phyloP scores from a whole-genome alignment of 2,113 vertebrate species.

The Scytalopus superciliaris region DNA sequence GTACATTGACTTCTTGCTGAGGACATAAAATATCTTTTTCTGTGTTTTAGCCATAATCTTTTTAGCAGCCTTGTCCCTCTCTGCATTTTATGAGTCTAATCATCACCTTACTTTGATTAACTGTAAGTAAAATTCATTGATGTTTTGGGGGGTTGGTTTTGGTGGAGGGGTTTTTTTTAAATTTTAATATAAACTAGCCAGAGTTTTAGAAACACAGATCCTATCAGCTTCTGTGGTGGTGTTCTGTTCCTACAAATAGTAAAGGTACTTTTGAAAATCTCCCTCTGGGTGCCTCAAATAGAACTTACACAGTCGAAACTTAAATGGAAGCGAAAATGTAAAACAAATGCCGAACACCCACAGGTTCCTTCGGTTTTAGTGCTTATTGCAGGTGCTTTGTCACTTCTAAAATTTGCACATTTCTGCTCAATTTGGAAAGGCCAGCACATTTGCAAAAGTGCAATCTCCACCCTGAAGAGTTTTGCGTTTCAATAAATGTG shows the following conservation, averaged over 20 bases:
- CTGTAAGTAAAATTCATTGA: neutral
- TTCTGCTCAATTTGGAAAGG: slow-evolving; percentile 28
- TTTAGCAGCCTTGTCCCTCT: neutral
- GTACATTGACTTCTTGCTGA: neutral
- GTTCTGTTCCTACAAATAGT: neutral
- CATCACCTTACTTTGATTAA: neutral
- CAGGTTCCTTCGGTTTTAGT: neutral
- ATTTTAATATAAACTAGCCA: neutral
- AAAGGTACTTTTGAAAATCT: neutral
- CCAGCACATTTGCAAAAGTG: slow-evolving; percentile 2
- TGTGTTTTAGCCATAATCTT: neutral
- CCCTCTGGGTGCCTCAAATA: neutral
- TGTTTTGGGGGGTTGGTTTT: neutral
- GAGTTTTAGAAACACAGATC: neutral
- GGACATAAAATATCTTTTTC: neutral
- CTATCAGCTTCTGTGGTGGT: neutral
- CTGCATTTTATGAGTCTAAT: neutral
- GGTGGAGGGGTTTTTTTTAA: fast-evolving
- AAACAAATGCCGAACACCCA: slow-evolving; percentile 4
- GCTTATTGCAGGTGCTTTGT: neutral
- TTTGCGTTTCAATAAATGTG: neutral
- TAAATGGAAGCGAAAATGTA: neutral
- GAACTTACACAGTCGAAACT: neutral
- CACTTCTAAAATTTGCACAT: neutral
- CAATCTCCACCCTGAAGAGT: neutral